These are phyloP conservation scores for Otolemur garnettii DNA, from an alignment of 2,113 vertebrate species.

Conservation along the genomic window DNA sequence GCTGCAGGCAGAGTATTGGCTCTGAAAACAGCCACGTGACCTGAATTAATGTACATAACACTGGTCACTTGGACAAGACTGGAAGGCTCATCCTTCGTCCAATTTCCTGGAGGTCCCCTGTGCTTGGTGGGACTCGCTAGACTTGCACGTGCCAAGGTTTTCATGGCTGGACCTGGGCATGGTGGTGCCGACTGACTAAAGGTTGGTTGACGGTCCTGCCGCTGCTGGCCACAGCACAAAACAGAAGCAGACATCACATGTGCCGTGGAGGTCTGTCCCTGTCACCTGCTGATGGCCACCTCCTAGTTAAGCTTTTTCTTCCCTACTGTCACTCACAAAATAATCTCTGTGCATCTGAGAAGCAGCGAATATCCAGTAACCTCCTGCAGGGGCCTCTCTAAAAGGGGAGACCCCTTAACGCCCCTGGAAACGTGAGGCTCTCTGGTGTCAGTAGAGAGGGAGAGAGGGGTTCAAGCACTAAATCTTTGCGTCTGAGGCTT, in stretches of 20 bases:
- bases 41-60: neutral
- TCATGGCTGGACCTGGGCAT: neutral
- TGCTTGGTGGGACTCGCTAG: neutral
- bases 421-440: constrained; percentile 50
- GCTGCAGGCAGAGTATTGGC: neutral
- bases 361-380: constrained; percentile 51
- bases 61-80: neutral
- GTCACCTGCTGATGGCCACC: neutral
- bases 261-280: neutral
- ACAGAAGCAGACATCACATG: neutral
- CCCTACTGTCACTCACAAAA: constrained; percentile 50
- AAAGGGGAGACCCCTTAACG: constrained; percentile 41
- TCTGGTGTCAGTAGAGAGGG: constrained; percentile 67
- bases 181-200: neutral
- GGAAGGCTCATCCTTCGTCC: neutral
- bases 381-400: constrained; percentile 42
- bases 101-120: neutral
- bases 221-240: neutral
- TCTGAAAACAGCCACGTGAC: constrained; percentile 16
- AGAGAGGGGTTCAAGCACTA: constrained; percentile 12
- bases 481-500: constrained; percentile 58
- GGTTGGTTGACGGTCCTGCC: neutral
- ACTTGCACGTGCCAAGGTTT: neutral
- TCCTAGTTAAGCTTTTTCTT: neutral
- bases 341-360: constrained; percentile 30